Conservation (phyloP, 2,797 vertebrate species). For the Enteromius treurensis region DNA sequence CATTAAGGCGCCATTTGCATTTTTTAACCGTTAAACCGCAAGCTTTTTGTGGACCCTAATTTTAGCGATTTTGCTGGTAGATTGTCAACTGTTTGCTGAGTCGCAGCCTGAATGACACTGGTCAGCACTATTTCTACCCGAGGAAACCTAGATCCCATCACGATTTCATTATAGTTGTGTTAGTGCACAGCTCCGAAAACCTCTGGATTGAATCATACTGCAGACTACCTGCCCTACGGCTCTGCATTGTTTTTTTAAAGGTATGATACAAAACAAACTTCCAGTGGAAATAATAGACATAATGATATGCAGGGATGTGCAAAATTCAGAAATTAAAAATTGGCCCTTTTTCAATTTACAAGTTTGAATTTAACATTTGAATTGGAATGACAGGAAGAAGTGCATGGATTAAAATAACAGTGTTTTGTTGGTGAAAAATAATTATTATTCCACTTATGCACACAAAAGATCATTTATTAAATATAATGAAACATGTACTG, state of each 20-base stretch:
- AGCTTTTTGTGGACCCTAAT: slow-evolving; percentile 30
- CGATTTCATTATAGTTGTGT: slow-evolving; percentile 47
- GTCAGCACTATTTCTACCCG: slow-evolving; percentile 45
- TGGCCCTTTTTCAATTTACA: neutral
- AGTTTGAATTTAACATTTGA: neutral
- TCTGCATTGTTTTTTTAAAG: slow-evolving; percentile 11
- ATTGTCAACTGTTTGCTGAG: slow-evolving; percentile 46
- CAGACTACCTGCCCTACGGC: slow-evolving; percentile 23
- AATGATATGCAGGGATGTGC: neutral
- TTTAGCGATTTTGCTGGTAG: slow-evolving; percentile 37
- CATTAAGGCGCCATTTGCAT: slow-evolving; percentile 51
- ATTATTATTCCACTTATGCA: neutral
- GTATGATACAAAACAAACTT: slow-evolving; percentile 19
- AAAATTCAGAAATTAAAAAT: neutral
- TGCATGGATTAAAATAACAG: neutral
- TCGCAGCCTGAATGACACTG: slow-evolving; percentile 33
- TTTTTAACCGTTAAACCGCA: slow-evolving; percentile 42
- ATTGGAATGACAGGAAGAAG: neutral
- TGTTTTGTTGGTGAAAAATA: neutral
- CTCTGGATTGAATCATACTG: slow-evolving; percentile 30
- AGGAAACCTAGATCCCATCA: slow-evolving; percentile 43
- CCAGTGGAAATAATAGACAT: neutral
- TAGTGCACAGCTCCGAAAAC: slow-evolving; percentile 9
- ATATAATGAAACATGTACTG: neutral
- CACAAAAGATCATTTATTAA: neutral